Conservation (phyloP, 1,140 invertebrate species). For the Drosophila willistoni region DNA sequence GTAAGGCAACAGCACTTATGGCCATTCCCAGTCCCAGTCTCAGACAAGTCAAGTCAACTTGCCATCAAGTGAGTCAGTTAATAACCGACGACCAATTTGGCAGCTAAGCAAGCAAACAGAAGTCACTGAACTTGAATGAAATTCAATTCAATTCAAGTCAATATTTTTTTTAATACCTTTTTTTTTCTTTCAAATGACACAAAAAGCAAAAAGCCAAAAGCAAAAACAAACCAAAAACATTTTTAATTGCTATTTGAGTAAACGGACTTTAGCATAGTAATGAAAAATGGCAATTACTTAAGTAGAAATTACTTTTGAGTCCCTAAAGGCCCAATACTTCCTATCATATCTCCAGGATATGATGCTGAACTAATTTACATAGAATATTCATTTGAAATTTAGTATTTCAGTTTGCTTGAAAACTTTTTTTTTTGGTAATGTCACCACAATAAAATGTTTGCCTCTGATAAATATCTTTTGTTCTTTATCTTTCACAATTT, state of each 20-base stretch:
- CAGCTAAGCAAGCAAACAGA: conserved; percentile 43
- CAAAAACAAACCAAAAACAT: background rate
- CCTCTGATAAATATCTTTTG: background rate
- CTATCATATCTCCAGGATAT: too few species aligned
- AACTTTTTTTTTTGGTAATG: background rate
- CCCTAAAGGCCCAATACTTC: too few species aligned
- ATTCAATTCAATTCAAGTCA: conserved; percentile 53
- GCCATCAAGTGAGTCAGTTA: conserved; percentile 36
- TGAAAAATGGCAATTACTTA: background rate
- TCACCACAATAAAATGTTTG: background rate
- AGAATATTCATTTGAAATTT: background rate
- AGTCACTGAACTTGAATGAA: conserved; percentile 65
- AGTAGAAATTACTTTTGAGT: too few species aligned
- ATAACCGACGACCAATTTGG: conserved; percentile 66
- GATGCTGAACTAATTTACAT: too few species aligned
- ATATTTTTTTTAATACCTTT: conserved; percentile 39
- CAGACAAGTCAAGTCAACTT: conserved; percentile 8
- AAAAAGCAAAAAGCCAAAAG: too few species aligned
- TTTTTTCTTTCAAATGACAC: background rate
- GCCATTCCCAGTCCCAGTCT: conserved; percentile 34
- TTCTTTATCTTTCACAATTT: background rate
- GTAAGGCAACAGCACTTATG: conserved; percentile 54
- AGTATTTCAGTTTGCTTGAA: background rate
- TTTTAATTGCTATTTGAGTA: conserved; percentile 18
- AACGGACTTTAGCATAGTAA: background rate